Conservation (phyloP, 2,113 vertebrate genomes). For the Rhabdornis inornatus region DNA sequence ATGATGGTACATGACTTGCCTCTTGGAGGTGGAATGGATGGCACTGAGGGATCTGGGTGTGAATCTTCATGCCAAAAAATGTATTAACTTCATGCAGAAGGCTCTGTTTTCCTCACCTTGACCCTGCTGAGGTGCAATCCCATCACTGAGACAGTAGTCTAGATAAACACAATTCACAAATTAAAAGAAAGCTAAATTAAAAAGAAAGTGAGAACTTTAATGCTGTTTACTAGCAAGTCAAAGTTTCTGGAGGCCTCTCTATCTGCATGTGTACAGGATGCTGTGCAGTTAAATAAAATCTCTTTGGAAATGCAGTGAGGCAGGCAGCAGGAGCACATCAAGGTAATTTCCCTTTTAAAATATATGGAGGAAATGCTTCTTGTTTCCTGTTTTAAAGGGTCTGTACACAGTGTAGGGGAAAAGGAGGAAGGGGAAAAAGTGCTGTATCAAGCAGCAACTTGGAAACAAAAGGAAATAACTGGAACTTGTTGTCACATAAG, state of each 20-base stretch:
- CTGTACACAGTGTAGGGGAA: background rate
- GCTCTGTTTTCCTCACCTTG: background rate
- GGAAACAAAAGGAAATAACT: background rate
- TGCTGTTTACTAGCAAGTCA: background rate
- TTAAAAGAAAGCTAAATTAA: background rate
- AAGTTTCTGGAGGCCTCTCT: background rate
- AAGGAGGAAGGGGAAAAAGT: background rate
- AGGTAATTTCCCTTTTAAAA: background rate
- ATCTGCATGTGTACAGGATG: background rate
- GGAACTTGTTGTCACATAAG: background rate
- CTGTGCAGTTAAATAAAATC: background rate
- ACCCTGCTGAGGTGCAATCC: background rate
- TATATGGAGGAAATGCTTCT: background rate
- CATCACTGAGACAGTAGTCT: background rate
- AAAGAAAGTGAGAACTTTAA: background rate
- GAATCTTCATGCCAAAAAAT: background rate
- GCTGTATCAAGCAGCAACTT: background rate
- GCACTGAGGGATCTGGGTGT: background rate
- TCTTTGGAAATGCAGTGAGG: background rate
- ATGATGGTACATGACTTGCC: rapidly evolving
- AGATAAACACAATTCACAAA: background rate
- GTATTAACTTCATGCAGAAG: background rate
- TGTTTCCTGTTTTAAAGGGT: background rate
- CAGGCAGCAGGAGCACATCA: background rate
- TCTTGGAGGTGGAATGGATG: background rate